These are phyloP conservation scores for Microctenopoma steveboyesi DNA, from an alignment of 2,797 vertebrate genomes.

Conservation along the genomic window DNA sequence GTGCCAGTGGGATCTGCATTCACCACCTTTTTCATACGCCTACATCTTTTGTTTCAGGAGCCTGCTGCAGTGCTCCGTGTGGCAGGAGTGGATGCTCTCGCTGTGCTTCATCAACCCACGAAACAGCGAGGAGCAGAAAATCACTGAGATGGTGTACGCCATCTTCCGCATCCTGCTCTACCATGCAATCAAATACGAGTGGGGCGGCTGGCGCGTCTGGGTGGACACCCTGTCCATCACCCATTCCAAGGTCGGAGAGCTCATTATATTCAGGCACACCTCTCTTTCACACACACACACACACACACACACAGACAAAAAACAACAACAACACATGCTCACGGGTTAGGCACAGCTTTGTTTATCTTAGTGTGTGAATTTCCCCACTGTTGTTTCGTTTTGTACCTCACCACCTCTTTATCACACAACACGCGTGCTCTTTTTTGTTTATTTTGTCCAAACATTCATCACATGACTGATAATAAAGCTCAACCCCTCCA, in stretches of 20 bases:
- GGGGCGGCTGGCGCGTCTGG: conserved; percentile 99
- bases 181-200: conserved; percentile 98
- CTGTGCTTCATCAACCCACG: conserved; percentile 93
- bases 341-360: conserved; percentile 25
- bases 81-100: conserved; percentile 99
- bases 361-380: conserved; percentile 47
- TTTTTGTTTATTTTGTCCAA: conserved; percentile 35
- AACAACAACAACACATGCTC: neutral
- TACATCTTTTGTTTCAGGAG: conserved; percentile 82
- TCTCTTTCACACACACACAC: conserved; percentile 18
- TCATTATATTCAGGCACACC: conserved; percentile 50
- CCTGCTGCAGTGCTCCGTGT: conserved; percentile 97
- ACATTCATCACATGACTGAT: conserved; percentile 34
- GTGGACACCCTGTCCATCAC: conserved; percentile 99
- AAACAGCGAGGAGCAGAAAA: conserved; percentile 95
- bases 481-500: conserved; percentile 36
- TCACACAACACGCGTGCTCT: conserved; percentile 4
- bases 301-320: conserved; percentile 19
- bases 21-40: neutral
- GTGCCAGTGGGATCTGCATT: conserved; percentile 1
- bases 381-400: conserved; percentile 37
- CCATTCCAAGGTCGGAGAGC: conserved; percentile 93
- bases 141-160: conserved; percentile 98
- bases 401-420: conserved; percentile 25
- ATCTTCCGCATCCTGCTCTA: conserved; percentile 98